phyloP scores from a whole-genome alignment of 2,113 vertebrate genomes.

The Melanerpes formicivorus region DNA sequence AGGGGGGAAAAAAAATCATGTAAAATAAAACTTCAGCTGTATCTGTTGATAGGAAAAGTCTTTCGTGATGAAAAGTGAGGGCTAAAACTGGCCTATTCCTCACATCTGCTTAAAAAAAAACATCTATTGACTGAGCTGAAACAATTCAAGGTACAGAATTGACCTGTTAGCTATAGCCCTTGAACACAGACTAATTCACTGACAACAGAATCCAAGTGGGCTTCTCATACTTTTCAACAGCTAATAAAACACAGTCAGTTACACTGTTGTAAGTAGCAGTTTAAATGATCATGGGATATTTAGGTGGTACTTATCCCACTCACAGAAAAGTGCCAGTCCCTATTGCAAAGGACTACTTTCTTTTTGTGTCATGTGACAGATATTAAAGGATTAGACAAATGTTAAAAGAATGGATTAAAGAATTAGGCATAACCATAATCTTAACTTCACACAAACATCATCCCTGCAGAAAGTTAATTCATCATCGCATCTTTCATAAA shows the following conservation, averaged over 20 bases:
- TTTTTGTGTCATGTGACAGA: neutral
- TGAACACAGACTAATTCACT: neutral
- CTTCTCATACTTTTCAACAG: neutral
- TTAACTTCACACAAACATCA: neutral
- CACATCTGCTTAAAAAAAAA: neutral
- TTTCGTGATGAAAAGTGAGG: neutral
- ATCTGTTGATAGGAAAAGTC: neutral
- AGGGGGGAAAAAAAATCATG: neutral
- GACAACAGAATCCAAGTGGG: neutral
- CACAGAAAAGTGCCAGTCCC: neutral
- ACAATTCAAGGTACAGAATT: neutral
- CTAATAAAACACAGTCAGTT: neutral
- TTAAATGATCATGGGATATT: neutral
- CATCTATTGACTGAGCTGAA: neutral
- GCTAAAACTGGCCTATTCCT: neutral
- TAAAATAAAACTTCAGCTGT: neutral
- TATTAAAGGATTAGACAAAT: neutral
- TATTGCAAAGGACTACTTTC: too few species aligned
- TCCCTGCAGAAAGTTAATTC: neutral
- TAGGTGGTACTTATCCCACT: neutral
- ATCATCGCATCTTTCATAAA: neutral
- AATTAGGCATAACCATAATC: neutral
- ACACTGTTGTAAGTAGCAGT: fast-evolving
- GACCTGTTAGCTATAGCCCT: neutral
- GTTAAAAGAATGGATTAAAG: neutral